Evolutionary conservation across 2,888 invertebrate genomes (phyloP).

Genomic region (Sinodicranocentrus sp.): DNA sequence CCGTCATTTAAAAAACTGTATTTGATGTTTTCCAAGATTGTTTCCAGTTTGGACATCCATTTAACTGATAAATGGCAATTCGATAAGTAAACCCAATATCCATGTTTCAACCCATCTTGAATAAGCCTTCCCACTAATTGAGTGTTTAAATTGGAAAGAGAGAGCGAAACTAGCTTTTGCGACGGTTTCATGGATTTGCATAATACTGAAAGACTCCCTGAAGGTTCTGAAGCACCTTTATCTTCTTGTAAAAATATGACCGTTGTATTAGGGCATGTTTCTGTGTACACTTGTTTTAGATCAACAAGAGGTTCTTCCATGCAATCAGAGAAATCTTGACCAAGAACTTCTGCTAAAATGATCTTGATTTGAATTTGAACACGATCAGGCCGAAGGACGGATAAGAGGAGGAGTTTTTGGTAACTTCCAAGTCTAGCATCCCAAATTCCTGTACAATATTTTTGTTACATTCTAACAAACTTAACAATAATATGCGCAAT

Average conservation of each 20-base stretch:
- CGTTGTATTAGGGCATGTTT: background rate
- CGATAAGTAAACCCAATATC: conserved; percentile 37
- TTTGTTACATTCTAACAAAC: no score
- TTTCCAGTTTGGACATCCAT: conserved; percentile 19
- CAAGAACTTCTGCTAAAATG: conserved; percentile 8
- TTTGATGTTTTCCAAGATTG: background rate
- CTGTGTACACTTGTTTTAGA: conserved; percentile 16
- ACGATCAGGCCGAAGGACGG: conserved; percentile 16
- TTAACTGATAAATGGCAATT: conserved; percentile 22
- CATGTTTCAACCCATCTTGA: conserved; percentile 16
- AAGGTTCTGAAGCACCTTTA: background rate
- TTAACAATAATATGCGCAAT: no score
- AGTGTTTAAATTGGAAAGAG: background rate
- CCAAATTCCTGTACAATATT: background rate
- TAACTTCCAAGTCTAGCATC: background rate
- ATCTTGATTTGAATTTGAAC: conserved; percentile 17
- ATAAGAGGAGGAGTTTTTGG: conserved; percentile 28
- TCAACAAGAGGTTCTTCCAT: background rate
- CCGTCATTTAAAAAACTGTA: background rate
- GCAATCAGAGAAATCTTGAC: conserved; percentile 6
- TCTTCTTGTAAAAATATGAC: conserved; percentile 8
- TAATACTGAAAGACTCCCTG: background rate
- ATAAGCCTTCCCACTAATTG: conserved; percentile 1
- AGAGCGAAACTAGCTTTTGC: conserved; percentile 16
- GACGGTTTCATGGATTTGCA: background rate